A percentile compares a stretch with the other conserved stretches of the same genome.
phyloP scores from a whole-genome alignment of 2,888 invertebrate species.

The Cryptocephalus primarius region DNA sequence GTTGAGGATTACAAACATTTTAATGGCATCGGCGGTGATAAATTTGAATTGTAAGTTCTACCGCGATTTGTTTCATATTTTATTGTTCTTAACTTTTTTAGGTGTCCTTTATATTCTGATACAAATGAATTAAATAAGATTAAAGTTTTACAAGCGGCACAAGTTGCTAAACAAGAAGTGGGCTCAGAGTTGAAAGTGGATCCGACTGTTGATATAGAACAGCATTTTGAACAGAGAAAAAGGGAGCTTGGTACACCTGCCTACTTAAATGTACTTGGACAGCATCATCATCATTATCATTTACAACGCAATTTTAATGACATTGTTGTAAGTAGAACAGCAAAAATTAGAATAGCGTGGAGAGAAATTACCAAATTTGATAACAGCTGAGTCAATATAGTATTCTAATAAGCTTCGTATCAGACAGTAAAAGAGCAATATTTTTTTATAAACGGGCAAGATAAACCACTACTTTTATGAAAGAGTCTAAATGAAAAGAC shows the following conservation, averaged over 20 bases:
- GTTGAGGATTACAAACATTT: slow-evolving; percentile 46
- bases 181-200: slow-evolving; percentile 30
- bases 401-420: no score
- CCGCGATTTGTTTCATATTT: neutral
- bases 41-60: slow-evolving; percentile 24
- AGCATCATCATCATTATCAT: no score
- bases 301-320: no score
- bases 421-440: no score
- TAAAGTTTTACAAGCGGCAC: slow-evolving; percentile 34
- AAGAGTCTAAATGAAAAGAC: no score
- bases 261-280: no score
- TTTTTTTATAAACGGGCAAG: no score
- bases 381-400: no score
- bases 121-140: slow-evolving; percentile 30
- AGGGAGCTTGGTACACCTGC: neutral
- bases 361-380: no score
- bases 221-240: slow-evolving; percentile 11
- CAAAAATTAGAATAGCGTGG: no score
- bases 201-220: slow-evolving; percentile 18
- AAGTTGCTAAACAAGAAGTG: slow-evolving; percentile 31
- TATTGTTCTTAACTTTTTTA: slow-evolving; percentile 11
- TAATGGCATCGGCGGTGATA: slow-evolving; percentile 34
- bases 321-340: no score
- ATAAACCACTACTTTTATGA: no score
- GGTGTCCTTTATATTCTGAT: slow-evolving; percentile 38